Conservation (phyloP, 35 echinoderm and acorn worm species). For the Apostichopus japonicus region DNA sequence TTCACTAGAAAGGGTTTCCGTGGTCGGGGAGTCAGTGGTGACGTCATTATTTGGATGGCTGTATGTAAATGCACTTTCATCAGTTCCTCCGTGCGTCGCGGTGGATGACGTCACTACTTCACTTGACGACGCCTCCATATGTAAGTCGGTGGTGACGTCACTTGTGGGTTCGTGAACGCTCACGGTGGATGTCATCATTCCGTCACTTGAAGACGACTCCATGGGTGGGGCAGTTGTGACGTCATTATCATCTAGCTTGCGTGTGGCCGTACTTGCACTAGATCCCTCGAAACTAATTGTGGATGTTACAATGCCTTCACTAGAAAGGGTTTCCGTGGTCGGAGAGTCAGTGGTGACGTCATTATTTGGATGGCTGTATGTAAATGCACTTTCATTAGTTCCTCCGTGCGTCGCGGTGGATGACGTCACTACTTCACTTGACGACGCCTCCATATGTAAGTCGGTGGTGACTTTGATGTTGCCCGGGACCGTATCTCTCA, state of each 20-base stretch:
- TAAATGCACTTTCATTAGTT: not conserved
- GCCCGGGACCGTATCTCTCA: too few relatives aligned
- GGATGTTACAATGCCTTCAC: too few relatives aligned
- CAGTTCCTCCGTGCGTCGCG: not conserved
- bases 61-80: not conserved
- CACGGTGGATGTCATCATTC: too few relatives aligned
- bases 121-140: not conserved
- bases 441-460: not conserved
- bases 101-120: not conserved
- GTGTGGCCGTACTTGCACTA: too few relatives aligned
- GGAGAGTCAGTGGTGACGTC: not conserved
- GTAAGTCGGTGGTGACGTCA: too few relatives aligned
- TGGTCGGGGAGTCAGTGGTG: not conserved
- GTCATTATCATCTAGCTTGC: too few relatives aligned
- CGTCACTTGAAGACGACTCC: too few relatives aligned
- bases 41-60: not conserved
- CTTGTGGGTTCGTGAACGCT: too few relatives aligned
- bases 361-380: not conserved
- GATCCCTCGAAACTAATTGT: too few relatives aligned
- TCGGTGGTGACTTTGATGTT: too few relatives aligned
- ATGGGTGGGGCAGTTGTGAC: too few relatives aligned
- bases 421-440: not conserved
- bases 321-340: not conserved
- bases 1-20: too few relatives aligned
- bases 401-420: not conserved